Percentiles rank a stretch among this genome's conserved stretches.
Evolutionary conservation across 2,888 invertebrate genomes (phyloP).

Genomic region (Nephrotoma appendiculata): DNA sequence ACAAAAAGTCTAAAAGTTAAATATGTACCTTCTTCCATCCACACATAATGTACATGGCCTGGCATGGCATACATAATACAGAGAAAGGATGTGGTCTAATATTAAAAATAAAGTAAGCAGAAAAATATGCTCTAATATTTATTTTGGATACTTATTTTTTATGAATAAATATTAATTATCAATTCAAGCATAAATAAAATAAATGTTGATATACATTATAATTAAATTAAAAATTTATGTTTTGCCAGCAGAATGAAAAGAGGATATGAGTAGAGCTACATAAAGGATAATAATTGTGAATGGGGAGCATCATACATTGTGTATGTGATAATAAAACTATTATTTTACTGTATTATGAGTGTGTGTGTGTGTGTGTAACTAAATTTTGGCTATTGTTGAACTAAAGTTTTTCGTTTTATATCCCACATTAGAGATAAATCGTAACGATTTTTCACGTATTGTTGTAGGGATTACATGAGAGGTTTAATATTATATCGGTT

Average conservation of each 20-base stretch:
- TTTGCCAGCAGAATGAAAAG: background rate
- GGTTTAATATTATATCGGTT: background rate
- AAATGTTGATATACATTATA: background rate
- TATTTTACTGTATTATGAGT: background rate
- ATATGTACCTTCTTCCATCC: background rate
- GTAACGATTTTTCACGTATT: slow-evolving; percentile 10
- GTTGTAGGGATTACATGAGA: slow-evolving; percentile 7
- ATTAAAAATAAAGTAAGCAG: background rate
- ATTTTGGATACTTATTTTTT: background rate
- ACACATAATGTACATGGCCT: background rate
- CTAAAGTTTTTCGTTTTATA: background rate
- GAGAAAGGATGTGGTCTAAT: background rate
- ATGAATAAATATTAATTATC: background rate
- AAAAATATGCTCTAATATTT: background rate
- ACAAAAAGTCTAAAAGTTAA: background rate
- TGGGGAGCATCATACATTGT: background rate
- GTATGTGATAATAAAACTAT: background rate
- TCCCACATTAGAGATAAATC: slow-evolving; percentile 5
- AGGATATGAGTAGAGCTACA: background rate
- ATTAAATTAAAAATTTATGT: background rate
- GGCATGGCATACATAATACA: background rate
- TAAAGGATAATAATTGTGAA: background rate
- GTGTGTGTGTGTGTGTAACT: background rate
- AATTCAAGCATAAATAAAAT: background rate
- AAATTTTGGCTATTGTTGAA: background rate